phyloP scores from a whole-genome alignment of 92 coral and sea anemone species.

The Chrysogorgia sp. region DNA sequence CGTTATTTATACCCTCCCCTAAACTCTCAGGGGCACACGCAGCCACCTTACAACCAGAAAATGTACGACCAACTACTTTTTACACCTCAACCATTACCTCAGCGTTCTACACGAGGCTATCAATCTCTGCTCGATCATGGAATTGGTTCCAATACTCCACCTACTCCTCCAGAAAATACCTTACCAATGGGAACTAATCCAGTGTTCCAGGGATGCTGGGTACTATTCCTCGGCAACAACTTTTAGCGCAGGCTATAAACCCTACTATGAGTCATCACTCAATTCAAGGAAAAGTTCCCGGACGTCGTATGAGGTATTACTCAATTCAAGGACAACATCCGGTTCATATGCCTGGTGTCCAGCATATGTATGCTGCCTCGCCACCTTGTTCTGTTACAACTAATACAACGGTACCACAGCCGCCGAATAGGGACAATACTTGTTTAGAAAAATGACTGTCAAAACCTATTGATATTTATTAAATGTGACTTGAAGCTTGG shows the following conservation, averaged over 20 bases:
- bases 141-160: conserved; percentile 79
- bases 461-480: conserved; percentile 24
- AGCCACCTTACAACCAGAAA: conserved; percentile 45
- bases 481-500: no score
- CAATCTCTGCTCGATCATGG: conserved; percentile 13
- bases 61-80: conserved; percentile 54
- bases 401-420: conserved; percentile 4
- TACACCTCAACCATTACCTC: conserved; percentile 64
- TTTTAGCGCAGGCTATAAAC: conserved; percentile 15
- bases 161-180: conserved; percentile 86
- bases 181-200: conserved; percentile 70
- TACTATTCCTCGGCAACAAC: no score
- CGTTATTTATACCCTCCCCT: conserved; percentile 54
- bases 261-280: not conserved
- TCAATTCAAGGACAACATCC: conserved; percentile 13
- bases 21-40: conserved; percentile 50
- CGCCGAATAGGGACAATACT: not conserved
- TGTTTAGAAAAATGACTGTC: not conserved
- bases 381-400: conserved; percentile 18
- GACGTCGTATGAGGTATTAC: conserved; percentile 22
- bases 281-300: no score
- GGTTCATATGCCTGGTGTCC: conserved; percentile 26
- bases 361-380: conserved; percentile 14
- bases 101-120: conserved; percentile 54
- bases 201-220: conserved; percentile 13